These are phyloP conservation scores for Capra hircus DNA, from an alignment of 2,113 vertebrate genomes.

Conservation along the genomic window DNA sequence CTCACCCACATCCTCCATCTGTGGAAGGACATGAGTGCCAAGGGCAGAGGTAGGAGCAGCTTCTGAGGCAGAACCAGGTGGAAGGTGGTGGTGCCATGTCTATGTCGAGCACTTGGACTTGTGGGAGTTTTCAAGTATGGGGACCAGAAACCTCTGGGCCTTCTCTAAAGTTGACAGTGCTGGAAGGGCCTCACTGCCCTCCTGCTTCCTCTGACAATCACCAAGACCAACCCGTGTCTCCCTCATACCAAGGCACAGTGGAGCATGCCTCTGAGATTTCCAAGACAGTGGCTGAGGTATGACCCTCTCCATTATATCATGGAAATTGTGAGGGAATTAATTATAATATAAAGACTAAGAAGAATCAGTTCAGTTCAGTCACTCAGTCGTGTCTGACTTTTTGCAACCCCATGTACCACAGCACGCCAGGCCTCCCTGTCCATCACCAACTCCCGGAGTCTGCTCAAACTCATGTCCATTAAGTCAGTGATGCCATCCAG, in stretches of 20 bases:
- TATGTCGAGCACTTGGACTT: not conserved
- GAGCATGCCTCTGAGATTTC: not conserved
- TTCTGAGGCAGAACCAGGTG: not conserved
- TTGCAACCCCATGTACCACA: too few relatives aligned
- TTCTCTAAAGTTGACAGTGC: not conserved
- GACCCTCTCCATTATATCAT: not conserved
- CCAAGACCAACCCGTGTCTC: fast-evolving
- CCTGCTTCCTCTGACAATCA: not conserved
- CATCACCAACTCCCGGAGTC: too few relatives aligned
- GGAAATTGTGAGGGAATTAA: not conserved
- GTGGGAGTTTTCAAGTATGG: not conserved
- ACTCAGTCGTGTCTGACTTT: too few relatives aligned
- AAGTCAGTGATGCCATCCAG: too few relatives aligned
- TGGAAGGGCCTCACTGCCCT: too few relatives aligned
- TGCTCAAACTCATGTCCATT: too few relatives aligned
- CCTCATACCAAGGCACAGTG: not conserved
- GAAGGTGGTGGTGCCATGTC: not conserved
- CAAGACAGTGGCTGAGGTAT: not conserved
- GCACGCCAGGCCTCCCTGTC: too few relatives aligned
- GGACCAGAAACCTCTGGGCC: not conserved
- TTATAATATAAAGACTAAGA: not conserved
- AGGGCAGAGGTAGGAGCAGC: not conserved
- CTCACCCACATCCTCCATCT: fast-evolving
- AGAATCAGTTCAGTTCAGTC: too few relatives aligned
- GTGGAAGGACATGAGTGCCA: not conserved